Evolutionary conservation across 2,888 invertebrate genomes (phyloP).

Genomic region (Epinotia demarniana): DNA sequence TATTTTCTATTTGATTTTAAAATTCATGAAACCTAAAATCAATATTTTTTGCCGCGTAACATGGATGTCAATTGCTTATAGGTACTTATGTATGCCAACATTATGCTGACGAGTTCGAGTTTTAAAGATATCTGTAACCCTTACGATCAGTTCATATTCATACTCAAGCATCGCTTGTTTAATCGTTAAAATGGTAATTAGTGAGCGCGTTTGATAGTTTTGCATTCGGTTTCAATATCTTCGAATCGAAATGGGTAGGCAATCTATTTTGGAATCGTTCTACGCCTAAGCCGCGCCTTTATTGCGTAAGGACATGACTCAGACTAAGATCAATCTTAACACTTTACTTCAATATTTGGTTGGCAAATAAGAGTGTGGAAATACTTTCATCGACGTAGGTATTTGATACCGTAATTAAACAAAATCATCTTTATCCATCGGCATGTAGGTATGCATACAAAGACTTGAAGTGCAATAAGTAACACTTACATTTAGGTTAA

Average conservation of each 20-base stretch:
- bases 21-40: too few species aligned
- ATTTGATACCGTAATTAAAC: not conserved
- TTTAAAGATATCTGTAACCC: not conserved
- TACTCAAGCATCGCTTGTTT: slow-evolving; percentile 12
- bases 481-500: slow-evolving; percentile 4
- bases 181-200: slow-evolving; percentile 33
- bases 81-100: too few species aligned
- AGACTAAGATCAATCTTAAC: slow-evolving; percentile 20
- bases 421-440: not conserved
- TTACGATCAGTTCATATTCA: not conserved
- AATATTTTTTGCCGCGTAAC: not conserved
- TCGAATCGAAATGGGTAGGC: slow-evolving; percentile 30
- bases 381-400: not conserved
- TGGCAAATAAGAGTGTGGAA: not conserved
- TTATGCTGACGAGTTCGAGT: not conserved
- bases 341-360: not conserved
- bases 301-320: slow-evolving; percentile 33
- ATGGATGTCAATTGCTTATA: not conserved
- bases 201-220: slow-evolving; percentile 25
- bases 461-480: not conserved
- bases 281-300: slow-evolving; percentile 30
- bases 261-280: slow-evolving; percentile 35
- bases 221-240: slow-evolving; percentile 24
- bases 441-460: not conserved
- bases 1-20: too few species aligned